Conservation (phyloP, 2,888 invertebrate species). For the Auanema freiburgensis region DNA sequence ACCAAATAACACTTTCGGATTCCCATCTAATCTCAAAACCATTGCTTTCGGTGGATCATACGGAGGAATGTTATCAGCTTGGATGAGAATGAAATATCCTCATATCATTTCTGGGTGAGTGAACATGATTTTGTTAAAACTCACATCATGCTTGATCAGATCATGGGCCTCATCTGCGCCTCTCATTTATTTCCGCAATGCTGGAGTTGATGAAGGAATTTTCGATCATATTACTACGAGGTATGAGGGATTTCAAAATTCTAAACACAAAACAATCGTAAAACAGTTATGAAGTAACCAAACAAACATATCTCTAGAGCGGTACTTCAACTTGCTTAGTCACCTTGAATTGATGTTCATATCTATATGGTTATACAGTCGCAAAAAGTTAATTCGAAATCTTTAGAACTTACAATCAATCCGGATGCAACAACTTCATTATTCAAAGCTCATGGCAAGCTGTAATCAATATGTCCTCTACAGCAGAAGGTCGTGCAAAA, state of each 20-base stretch:
- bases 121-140: not conserved
- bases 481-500: constrained; percentile 75
- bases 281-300: too few species aligned
- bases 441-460: constrained; percentile 80
- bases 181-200: constrained; percentile 79
- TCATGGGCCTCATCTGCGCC: constrained; percentile 93
- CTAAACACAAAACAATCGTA: not conserved
- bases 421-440: constrained; percentile 71
- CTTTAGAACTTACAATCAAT: constrained; percentile 31
- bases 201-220: constrained; percentile 39
- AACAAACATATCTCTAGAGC: too few species aligned
- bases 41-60: constrained; percentile 87
- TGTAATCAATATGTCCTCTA: constrained; percentile 69
- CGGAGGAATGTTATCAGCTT: constrained; percentile 94
- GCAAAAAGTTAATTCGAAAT: too few species aligned
- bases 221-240: constrained; percentile 74
- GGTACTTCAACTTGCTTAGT: too few species aligned
- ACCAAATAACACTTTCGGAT: constrained; percentile 20
- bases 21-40: constrained; percentile 72
- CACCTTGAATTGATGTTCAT: too few species aligned
- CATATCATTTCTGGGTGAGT: constrained; percentile 69
- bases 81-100: constrained; percentile 93
- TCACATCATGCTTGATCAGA: constrained; percentile 66
- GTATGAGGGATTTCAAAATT: constrained; percentile 65
- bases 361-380: too few species aligned